phyloP scores from a whole-genome alignment of 2,113 vertebrate genomes.

The Willisornis vidua region DNA sequence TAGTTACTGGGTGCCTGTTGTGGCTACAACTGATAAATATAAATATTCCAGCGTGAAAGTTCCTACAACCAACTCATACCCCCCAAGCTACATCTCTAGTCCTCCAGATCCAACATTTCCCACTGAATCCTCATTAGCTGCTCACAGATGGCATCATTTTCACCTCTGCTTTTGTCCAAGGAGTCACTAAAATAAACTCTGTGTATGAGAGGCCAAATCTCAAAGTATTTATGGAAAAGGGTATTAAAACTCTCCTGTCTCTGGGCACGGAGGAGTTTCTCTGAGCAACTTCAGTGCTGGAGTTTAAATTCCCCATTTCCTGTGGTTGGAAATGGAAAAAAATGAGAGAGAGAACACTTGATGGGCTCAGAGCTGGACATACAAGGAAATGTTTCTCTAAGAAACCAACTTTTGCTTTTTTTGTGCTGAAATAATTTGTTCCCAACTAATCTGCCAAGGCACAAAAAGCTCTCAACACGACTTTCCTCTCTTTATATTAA shows the following conservation, averaged over 20 bases:
- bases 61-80: neutral
- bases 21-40: neutral
- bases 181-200: neutral
- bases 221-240: neutral
- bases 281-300: fast-evolving
- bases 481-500: neutral
- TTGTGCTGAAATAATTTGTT: neutral
- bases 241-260: neutral
- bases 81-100: neutral
- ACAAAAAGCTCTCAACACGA: neutral
- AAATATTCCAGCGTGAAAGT: neutral
- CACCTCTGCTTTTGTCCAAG: neutral
- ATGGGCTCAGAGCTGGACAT: neutral
- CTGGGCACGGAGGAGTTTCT: neutral
- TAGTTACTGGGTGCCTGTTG: neutral
- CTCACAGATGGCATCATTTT: neutral
- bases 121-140: neutral
- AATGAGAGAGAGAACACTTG: neutral
- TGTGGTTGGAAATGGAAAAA: neutral
- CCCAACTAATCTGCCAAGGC: neutral
- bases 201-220: neutral
- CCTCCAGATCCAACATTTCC: neutral
- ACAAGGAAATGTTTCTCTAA: fast-evolving
- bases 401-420: neutral
- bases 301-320: neutral